A percentile compares a stretch with the other conserved stretches of the same genome.
phyloP scores from a whole-genome alignment of 2,797 vertebrate species.

The Cuniculus paca region DNA sequence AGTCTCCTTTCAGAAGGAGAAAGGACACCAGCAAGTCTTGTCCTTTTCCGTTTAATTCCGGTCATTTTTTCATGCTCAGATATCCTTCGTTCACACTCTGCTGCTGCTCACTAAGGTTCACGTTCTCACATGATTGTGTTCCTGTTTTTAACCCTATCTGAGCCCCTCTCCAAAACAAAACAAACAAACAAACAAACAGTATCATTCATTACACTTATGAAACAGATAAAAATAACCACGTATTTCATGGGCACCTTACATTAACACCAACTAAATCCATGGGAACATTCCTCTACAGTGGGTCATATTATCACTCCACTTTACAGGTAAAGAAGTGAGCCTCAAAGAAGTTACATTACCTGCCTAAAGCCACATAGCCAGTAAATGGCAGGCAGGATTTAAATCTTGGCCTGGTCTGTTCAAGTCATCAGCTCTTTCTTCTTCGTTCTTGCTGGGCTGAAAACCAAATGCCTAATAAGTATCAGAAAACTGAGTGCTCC shows the following conservation, averaged over 20 bases:
- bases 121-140: background rate
- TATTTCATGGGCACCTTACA: background rate
- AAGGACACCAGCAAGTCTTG: background rate
- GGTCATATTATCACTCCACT: background rate
- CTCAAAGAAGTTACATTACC: constrained; percentile 3
- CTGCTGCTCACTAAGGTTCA: background rate
- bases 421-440: background rate
- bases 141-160: background rate
- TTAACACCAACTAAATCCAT: background rate
- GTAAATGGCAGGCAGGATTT: background rate
- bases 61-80: background rate
- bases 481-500: background rate
- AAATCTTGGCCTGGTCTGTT: background rate
- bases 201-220: background rate
- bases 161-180: background rate
- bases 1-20: background rate
- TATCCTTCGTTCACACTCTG: background rate
- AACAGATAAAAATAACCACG: background rate
- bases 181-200: background rate
- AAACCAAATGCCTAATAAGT: background rate
- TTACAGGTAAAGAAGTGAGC: background rate
- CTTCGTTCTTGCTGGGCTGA: background rate
- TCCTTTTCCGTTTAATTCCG: background rate
- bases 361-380: constrained; percentile 19
- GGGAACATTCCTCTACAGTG: background rate